Evolutionary conservation across 2,113 vertebrate genomes (phyloP).

Genomic region (Podarcis cretensis): DNA sequence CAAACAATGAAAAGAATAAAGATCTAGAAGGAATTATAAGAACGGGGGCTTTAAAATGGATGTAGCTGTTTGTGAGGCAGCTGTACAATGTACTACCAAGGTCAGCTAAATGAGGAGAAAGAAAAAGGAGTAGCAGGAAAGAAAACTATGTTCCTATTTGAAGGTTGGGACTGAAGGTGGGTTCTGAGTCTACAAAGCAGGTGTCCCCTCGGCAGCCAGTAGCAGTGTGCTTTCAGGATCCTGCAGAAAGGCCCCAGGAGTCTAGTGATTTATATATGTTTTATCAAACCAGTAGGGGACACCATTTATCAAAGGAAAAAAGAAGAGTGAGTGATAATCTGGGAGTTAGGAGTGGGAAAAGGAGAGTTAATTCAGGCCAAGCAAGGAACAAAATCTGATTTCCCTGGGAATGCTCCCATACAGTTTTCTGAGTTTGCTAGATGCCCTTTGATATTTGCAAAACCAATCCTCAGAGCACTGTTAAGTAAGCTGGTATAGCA

Average conservation of each 20-base stretch:
- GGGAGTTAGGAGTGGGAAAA: neutral
- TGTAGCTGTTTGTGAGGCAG: no score
- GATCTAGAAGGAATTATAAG: neutral
- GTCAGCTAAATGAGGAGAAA: neutral
- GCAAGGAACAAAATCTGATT: neutral
- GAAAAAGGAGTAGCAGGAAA: neutral
- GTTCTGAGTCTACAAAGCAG: no score
- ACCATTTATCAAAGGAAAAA: slow-evolving; percentile 18
- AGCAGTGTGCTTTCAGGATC: neutral
- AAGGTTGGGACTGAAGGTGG: neutral
- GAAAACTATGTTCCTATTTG: neutral
- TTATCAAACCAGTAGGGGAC: slow-evolving; percentile 44
- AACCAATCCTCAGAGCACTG: no score
- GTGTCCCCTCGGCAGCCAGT: no score
- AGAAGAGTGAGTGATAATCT: no score
- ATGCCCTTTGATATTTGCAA: neutral
- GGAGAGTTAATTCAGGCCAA: neutral
- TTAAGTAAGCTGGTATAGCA: no score
- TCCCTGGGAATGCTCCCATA: neutral
- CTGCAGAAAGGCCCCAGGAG: neutral
- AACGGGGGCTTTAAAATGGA: neutral
- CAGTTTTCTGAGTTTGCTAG: neutral
- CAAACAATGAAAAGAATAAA: neutral
- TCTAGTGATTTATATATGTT: neutral
- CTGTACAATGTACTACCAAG: neutral